Conservation (phyloP, 2,888 invertebrate genomes). For the Sinodicranocentrus sp. region DNA sequence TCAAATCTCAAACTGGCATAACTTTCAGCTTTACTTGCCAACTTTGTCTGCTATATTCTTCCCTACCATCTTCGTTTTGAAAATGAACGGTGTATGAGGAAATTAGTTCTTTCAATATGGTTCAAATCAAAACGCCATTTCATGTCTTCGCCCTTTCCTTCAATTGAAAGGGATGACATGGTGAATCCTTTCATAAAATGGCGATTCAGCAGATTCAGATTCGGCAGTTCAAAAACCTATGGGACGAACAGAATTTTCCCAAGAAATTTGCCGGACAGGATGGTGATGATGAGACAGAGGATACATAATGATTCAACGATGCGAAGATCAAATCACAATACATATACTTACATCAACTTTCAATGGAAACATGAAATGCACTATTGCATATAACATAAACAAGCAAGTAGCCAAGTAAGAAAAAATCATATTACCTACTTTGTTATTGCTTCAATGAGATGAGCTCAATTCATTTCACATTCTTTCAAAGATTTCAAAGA, state of each 20-base stretch:
- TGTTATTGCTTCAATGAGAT: too few species aligned
- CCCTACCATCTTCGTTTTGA: too few species aligned
- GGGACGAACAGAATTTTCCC: background rate
- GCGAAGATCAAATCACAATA: slow-evolving; percentile 6
- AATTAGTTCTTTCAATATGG: too few species aligned
- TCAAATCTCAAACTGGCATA: too few species aligned
- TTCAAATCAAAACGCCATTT: background rate
- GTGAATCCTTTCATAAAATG: slow-evolving; percentile 7
- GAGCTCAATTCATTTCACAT: slow-evolving; percentile 45
- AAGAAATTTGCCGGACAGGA: slow-evolving; percentile 1
- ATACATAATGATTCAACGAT: slow-evolving; percentile 11
- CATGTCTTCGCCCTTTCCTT: background rate
- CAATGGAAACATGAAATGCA: too few species aligned
- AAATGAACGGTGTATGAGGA: too few species aligned
- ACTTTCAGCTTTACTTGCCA: too few species aligned
- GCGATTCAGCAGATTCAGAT: background rate
- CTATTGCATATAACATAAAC: too few species aligned
- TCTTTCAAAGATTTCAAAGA: slow-evolving; percentile 23
- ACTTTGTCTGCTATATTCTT: too few species aligned
- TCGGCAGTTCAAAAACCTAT: background rate
- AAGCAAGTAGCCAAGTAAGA: too few species aligned
- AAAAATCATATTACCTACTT: too few species aligned
- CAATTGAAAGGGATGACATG: slow-evolving; percentile 7
- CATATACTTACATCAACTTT: background rate
- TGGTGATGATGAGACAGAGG: background rate